Conservation (phyloP, 2,888 invertebrate genomes). For the Thymelicus sylvestris region DNA sequence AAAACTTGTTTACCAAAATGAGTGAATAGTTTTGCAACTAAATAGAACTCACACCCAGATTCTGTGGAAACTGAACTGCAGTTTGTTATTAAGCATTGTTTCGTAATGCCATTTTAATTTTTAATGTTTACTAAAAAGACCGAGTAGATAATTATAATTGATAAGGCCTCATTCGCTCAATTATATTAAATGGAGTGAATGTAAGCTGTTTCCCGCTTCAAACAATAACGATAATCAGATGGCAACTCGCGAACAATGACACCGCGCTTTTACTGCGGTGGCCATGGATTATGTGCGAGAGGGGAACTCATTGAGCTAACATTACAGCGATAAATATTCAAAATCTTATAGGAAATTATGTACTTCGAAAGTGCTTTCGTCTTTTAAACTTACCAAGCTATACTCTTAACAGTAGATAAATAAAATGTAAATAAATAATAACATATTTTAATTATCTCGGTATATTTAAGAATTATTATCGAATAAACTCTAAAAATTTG, state of each 20-base stretch:
- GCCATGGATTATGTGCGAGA: slow-evolving; percentile 46
- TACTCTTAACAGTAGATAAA: too few relatives aligned
- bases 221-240: slow-evolving; percentile 80
- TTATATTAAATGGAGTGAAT: slow-evolving; percentile 81
- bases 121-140: slow-evolving; percentile 46
- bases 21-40: neutral
- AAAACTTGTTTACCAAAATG: slow-evolving; percentile 13
- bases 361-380: too few relatives aligned
- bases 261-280: slow-evolving; percentile 61
- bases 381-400: too few relatives aligned
- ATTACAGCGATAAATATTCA: too few relatives aligned
- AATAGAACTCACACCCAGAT: slow-evolving; percentile 9
- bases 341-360: too few relatives aligned
- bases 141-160: slow-evolving; percentile 70
- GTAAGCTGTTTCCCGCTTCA: slow-evolving; percentile 76
- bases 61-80: slow-evolving; percentile 29
- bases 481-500: too few relatives aligned
- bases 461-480: too few relatives aligned
- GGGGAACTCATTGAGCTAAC: neutral
- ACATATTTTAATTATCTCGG: too few relatives aligned
- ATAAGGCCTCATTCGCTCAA: slow-evolving; percentile 79
- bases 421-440: too few relatives aligned
- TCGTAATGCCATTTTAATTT: slow-evolving; percentile 47
- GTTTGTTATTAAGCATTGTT: slow-evolving; percentile 32
- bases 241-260: slow-evolving; percentile 79